phyloP scores from a whole-genome alignment of 2,113 vertebrate genomes.

The Acrocephalus kingi region DNA sequence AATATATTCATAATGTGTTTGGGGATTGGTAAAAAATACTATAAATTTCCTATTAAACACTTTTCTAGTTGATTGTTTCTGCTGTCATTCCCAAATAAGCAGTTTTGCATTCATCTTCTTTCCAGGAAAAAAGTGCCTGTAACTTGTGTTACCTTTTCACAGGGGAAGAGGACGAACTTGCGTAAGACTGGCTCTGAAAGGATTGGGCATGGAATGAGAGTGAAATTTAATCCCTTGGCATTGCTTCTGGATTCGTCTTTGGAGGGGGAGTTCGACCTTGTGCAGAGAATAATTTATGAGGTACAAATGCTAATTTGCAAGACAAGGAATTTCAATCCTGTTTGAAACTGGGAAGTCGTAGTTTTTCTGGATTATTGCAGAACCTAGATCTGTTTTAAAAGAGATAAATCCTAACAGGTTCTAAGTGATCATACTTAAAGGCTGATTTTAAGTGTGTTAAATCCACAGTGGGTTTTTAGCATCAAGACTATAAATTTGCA shows the following conservation, averaged over 20 bases:
- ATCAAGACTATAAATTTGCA: neutral
- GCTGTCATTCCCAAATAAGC: neutral
- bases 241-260: slow-evolving; percentile 95
- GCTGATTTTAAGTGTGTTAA: neutral
- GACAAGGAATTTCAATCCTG: neutral
- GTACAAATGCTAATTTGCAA: slow-evolving; percentile 64
- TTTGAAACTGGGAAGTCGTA: neutral
- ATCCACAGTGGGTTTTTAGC: neutral
- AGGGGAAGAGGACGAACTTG: slow-evolving; percentile 97
- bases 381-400: neutral
- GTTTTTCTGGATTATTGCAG: neutral
- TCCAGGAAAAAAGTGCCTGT: neutral
- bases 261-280: slow-evolving; percentile 96
- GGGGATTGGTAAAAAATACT: neutral
- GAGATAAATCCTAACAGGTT: neutral
- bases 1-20: neutral
- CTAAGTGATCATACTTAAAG: neutral
- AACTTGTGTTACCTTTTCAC: neutral
- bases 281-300: slow-evolving; percentile 98
- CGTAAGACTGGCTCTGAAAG: slow-evolving; percentile 90
- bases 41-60: neutral
- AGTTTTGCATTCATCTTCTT: neutral
- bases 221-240: slow-evolving; percentile 95
- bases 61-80: neutral
- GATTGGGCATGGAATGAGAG: slow-evolving; percentile 92